Base-by-base conservation (phyloP, 2,797 vertebrate species). In the Gallinago nigripennis region DNA sequence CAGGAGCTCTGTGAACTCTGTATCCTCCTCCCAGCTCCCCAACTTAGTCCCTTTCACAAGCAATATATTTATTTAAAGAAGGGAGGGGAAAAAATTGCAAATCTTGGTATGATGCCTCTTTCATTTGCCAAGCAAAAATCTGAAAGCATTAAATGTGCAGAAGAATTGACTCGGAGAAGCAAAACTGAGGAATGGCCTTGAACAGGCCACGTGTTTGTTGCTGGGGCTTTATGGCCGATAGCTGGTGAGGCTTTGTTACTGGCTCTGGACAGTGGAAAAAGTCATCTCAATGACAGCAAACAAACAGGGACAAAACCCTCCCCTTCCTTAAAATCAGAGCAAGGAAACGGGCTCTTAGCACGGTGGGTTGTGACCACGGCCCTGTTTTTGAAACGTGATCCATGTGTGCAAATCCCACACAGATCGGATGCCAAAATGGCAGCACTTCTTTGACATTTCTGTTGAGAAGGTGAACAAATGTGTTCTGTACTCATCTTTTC, bases 401-500 rank as follows among this genome's bases (percentile, higher is more conserved):
- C 3, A 0, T 10, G 50, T 73, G 71, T 82, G 71, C 63, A 88
- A 93, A 88, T 65, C 88, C 92, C 86, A 92, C 80, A 41, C n/a
- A 61, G 60, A 80, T 14, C 23, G 1, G 83, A 75, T 86, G 68
- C 57, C 83, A 71, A 76, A 82, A 87, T 81, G 58, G 7, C 81
- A 90, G 75, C 15, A 11, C 79, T 90, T 46, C 58, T 88, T 68
- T 86, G 85, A 86, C 75, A 39, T 91, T 88, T 86, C 80, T 61
- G 43, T 16, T 82, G 73, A 90, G 91, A 76, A 79, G 37, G 58
- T 58, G 75, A 92, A 92, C 83, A 92, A 92, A 88, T n/a, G 64
- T 70, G 48, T 56, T 94, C 77, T 92, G 63, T 80, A 28, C 23
- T 71, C 35, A 64, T 86, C 33, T 79, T 72, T 56, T 68, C n/a